Conservation (phyloP, 2,888 invertebrate species). For the Adelphocoris suturalis region DNA sequence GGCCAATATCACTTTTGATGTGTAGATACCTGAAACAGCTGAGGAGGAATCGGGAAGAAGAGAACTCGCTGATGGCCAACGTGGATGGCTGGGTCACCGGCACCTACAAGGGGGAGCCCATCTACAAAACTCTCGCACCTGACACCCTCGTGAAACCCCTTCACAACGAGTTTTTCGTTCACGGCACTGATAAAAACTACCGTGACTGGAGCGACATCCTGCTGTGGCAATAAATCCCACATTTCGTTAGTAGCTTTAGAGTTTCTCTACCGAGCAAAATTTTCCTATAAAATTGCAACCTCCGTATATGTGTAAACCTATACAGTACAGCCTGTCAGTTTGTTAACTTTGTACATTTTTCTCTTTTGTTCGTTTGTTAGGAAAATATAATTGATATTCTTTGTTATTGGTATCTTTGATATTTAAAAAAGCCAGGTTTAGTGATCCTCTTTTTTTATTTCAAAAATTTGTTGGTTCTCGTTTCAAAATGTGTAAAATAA, state of each 20-base stretch:
- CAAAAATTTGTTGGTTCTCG: too few relatives aligned
- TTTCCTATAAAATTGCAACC: too few relatives aligned
- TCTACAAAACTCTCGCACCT: slow-evolving; percentile 85
- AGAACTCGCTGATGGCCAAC: slow-evolving; percentile 92
- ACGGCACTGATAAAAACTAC: slow-evolving; percentile 80
- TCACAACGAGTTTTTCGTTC: slow-evolving; percentile 87
- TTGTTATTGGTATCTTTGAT: neutral
- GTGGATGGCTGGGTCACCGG: slow-evolving; percentile 95
- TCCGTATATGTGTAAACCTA: too few relatives aligned
- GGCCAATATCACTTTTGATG: too few relatives aligned
- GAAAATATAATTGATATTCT: neutral
- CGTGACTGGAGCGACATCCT: slow-evolving; percentile 42
- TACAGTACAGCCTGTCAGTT: neutral
- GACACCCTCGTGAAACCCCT: slow-evolving; percentile 84
- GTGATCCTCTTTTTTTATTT: too few relatives aligned
- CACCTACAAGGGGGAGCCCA: slow-evolving; percentile 90
- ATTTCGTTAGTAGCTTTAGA: neutral
- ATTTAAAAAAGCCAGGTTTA: too few relatives aligned
- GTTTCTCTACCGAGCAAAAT: too few relatives aligned
- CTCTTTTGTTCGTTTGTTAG: too few relatives aligned
- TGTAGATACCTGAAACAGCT: slow-evolving; percentile 86
- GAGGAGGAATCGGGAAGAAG: slow-evolving; percentile 89
- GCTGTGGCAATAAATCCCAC: slow-evolving; percentile 64
- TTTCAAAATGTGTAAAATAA: too few relatives aligned
- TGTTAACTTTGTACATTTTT: too few relatives aligned